Evolutionary conservation across 2,113 vertebrate species (phyloP).

Genomic region (Pyrgilauda ruficollis): DNA sequence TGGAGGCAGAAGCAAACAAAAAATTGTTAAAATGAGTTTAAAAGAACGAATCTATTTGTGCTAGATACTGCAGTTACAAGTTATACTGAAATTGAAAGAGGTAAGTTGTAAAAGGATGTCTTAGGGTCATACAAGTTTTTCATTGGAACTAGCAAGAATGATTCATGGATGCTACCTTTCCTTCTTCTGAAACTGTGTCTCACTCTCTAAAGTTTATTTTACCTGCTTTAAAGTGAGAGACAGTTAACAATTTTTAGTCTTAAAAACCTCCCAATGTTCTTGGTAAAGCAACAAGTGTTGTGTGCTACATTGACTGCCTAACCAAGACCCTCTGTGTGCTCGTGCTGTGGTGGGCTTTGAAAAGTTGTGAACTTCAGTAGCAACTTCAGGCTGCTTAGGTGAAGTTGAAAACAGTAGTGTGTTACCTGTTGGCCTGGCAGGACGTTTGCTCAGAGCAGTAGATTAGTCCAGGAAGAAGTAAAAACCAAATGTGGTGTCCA

Average conservation of each 20-base stretch:
- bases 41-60: background rate
- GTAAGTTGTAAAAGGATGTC: background rate
- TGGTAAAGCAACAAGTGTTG: background rate
- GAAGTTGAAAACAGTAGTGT: background rate
- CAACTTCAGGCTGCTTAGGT: background rate
- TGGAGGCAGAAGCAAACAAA: background rate
- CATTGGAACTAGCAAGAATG: background rate
- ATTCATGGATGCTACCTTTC: background rate
- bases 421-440: background rate
- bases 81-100: background rate
- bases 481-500: background rate
- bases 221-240: background rate
- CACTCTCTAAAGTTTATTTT: slow-evolving; percentile 13
- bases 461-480: background rate
- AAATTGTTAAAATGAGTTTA: background rate
- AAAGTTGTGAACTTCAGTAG: background rate
- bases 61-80: background rate
- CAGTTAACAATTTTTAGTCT: slow-evolving; percentile 1
- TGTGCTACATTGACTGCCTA: background rate
- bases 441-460: background rate
- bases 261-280: background rate
- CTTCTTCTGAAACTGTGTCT: background rate
- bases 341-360: background rate
- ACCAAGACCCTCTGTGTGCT: background rate
- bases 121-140: slow-evolving; percentile 36